Evolutionary conservation across 2,797 vertebrate genomes (phyloP).

Genomic region (Danio albolineatus): DNA sequence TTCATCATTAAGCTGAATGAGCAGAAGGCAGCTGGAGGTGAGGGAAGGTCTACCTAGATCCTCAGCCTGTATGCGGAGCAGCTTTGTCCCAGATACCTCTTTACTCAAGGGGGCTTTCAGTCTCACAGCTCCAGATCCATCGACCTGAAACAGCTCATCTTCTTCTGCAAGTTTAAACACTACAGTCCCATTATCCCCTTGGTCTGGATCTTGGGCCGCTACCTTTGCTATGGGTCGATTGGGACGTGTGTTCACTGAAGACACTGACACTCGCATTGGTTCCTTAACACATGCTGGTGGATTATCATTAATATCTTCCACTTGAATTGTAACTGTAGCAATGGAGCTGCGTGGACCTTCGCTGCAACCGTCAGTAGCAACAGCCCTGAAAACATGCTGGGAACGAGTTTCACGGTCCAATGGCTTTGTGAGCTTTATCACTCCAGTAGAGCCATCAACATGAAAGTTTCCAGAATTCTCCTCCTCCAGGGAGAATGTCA

Average conservation of each 20-base stretch:
- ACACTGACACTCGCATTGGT: conserved; percentile 77
- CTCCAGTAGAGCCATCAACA: conserved; percentile 77
- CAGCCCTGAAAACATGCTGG: conserved; percentile 79
- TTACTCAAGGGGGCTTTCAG: conserved; percentile 75
- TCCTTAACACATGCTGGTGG: conserved; percentile 81
- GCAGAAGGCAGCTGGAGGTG: conserved; percentile 82
- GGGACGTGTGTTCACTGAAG: conserved; percentile 64
- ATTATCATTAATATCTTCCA: conserved; percentile 93
- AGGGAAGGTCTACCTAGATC: conserved; percentile 83
- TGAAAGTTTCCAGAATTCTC: conserved; percentile 83
- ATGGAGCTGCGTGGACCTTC: conserved; percentile 80
- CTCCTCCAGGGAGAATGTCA: conserved; percentile 83
- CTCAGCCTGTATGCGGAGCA: conserved; percentile 77
- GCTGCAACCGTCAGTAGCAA: conserved; percentile 83
- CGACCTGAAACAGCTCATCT: conserved; percentile 81
- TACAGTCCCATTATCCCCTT: conserved; percentile 84
- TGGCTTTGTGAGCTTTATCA: conserved; percentile 74
- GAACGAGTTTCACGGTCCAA: conserved; percentile 85
- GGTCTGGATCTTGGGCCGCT: conserved; percentile 81
- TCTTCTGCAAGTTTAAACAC: conserved; percentile 73
- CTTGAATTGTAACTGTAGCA: conserved; percentile 76
- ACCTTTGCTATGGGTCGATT: conserved; percentile 78
- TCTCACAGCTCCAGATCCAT: conserved; percentile 81
- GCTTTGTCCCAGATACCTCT: conserved; percentile 75
- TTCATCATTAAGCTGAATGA: conserved; percentile 82